phyloP scores from a whole-genome alignment of 1,140 invertebrate genomes.

The Maconellicoccus hirsutus region DNA sequence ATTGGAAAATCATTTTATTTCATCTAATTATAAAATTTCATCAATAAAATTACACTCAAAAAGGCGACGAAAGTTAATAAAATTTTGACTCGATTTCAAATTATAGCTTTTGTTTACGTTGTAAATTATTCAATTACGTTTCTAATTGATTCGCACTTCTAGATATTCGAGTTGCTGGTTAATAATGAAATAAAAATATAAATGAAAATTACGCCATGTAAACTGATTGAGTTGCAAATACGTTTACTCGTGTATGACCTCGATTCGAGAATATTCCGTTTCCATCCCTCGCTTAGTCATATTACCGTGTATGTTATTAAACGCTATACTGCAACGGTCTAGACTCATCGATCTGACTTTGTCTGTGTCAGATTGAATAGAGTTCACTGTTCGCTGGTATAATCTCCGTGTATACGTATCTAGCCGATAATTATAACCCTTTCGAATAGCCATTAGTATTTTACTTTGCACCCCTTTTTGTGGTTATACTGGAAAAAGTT shows the following conservation, averaged over 20 bases:
- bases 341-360: not conserved
- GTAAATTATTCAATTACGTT: too few relatives aligned
- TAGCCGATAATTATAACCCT: not conserved
- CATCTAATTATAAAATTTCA: too few relatives aligned
- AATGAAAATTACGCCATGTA: too few relatives aligned
- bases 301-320: conserved; percentile 9
- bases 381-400: not conserved
- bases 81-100: too few relatives aligned
- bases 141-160: too few relatives aligned
- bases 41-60: too few relatives aligned
- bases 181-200: too few relatives aligned
- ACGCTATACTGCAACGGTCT: not conserved
- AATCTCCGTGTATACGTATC: not conserved
- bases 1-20: too few relatives aligned
- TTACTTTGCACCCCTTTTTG: not conserved
- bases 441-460: conserved; percentile 5
- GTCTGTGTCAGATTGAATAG: not conserved
- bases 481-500: not conserved
- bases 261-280: not conserved
- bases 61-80: too few relatives aligned
- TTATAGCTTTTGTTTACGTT: too few relatives aligned
- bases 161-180: too few relatives aligned
- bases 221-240: not conserved
- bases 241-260: not conserved
- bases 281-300: not conserved